Conservation (phyloP, 2,113 vertebrate species). For the Cyrtonyx montezumae region DNA sequence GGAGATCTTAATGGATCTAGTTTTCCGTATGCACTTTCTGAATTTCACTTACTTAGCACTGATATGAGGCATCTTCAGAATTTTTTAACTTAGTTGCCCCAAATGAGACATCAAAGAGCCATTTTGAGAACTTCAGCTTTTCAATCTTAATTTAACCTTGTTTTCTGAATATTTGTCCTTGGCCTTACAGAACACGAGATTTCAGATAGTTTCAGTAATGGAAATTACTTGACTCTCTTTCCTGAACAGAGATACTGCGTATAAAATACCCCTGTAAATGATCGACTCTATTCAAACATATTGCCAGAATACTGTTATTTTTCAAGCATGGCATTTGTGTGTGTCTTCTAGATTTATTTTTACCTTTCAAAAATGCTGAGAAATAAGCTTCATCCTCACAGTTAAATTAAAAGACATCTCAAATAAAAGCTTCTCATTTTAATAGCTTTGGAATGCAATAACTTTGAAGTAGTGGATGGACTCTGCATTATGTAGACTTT, state of each 20-base stretch:
- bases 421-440: background rate
- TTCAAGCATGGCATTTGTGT: background rate
- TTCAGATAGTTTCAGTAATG: slow-evolving; percentile 19
- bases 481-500: background rate
- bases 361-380: background rate
- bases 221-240: slow-evolving; percentile 6
- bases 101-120: background rate
- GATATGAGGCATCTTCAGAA: background rate
- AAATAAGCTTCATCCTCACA: background rate
- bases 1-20: background rate
- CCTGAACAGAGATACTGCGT: background rate
- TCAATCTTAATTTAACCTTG: background rate
- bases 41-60: background rate
- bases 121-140: background rate
- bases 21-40: slow-evolving; percentile 1
- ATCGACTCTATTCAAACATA: background rate
- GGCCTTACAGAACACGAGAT: background rate
- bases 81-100: background rate
- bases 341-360: background rate
- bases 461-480: background rate
- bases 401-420: background rate
- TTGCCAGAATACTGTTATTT: slow-evolving; percentile 6
- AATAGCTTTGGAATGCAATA: slow-evolving; percentile 5
- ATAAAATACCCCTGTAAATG: background rate
- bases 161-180: background rate